Conservation (phyloP, 2,888 invertebrate genomes). For the Xylocampa areola region DNA sequence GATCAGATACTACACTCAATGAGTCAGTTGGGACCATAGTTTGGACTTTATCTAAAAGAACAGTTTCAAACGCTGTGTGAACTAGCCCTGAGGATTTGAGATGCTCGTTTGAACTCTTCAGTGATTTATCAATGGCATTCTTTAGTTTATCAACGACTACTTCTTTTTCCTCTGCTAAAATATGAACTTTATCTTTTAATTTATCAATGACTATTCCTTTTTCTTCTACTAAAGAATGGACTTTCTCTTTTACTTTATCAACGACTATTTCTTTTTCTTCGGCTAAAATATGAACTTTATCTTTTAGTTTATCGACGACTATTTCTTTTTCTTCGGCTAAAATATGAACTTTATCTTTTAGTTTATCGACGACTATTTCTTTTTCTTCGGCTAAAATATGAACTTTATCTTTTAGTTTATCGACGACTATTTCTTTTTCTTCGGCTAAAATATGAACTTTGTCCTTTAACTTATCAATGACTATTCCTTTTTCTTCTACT, state of each 20-base stretch:
- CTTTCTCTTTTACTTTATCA: no score
- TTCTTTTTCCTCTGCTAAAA: constrained; percentile 39
- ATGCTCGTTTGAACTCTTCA: constrained; percentile 30
- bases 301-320: no score
- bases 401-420: constrained; percentile 82
- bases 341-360: constrained; percentile 75
- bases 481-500: no score
- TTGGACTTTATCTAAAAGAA: constrained; percentile 84
- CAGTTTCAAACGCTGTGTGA: constrained; percentile 84
- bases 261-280: constrained; percentile 40
- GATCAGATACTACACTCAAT: constrained; percentile 5
- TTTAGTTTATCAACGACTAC: constrained; percentile 29
- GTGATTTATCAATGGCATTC: constrained; percentile 22
- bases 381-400: constrained; percentile 43
- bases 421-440: constrained; percentile 40
- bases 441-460: constrained; percentile 63
- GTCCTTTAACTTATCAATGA: no score
- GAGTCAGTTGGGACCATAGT: constrained; percentile 58
- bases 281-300: constrained; percentile 68
- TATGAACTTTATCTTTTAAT: constrained; percentile 79
- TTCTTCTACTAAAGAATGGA: constrained; percentile 41
- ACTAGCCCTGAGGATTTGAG: constrained; percentile 67
- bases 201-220: no score
- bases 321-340: constrained; percentile 41
- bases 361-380: no score